Conservation (phyloP, 2,113 vertebrate genomes). For the human (Homo sapiens) region GRCh38 chr4:177810501-177811000, state of each 20-base stretch:
- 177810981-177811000: not conserved
- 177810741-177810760: not conserved
- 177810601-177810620: conserved; percentile 40
- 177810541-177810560: conserved; percentile 56
- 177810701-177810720: not conserved
- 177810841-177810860: conserved; percentile 44
- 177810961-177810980: not conserved
- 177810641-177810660: conserved; percentile 52
- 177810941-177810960: conserved; percentile 2
- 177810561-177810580: conserved; percentile 67
- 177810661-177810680: not conserved
- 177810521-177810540: not conserved
- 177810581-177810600: not conserved
- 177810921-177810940: not conserved
- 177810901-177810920: not conserved
- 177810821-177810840: not conserved
- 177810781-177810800: not conserved
- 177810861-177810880: conserved; percentile 32
- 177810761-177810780: not conserved
- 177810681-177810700: conserved; percentile 42
- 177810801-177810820: conserved; percentile 26
- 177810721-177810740: not conserved
- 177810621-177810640: not conserved
- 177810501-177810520: not conserved
- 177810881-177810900: conserved; percentile 50